Base-by-base conservation (phyloP, 2,888 invertebrate genomes). In the Papilio gigon region DNA sequence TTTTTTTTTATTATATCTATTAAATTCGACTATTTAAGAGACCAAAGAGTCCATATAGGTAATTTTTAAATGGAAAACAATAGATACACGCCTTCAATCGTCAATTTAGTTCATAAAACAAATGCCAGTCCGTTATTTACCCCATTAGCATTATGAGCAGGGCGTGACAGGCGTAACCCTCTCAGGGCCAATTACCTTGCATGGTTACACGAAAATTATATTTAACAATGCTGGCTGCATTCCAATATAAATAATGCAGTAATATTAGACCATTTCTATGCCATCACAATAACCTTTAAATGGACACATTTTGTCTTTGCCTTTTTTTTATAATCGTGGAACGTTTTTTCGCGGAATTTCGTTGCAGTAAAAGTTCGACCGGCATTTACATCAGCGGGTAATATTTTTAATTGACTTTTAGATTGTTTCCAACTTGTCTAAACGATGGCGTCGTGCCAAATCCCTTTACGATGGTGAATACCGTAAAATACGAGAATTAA, bases 161-260 rank as follows among this genome's bases (percentile, higher is more conserved):
- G 17, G 53, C 53, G 53, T 56, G 53, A 56, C 53, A 42, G 42
- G 17, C 50, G 25, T 53, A 53, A 9, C 27, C 53, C 53, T 53
- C 53, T 17, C 30, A 30, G 30, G 53, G 30, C 5, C 30, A 30
- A 56, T 56, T 56, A 56, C 53, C 30, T 30, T 4, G 30, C 30
- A 30, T 11, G 30, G 30, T 56, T 30, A 30, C 53, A 56, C 17
- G 30, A 56, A 56, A 56, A 30, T n/a, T 53, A n/a, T 9, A n/a
- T 30, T 17, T 30, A 53, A 53, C 0, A n/a, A 30, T 9, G 2
- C 11, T 44, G 44, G 44, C 53, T 50, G 12, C 14, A 50, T 25
- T 25, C 50, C 50, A 50, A 25, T 25, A 9, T 20, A 17, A 42
- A 42, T 42, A 42, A 42, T 17, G 5, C 17, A 17, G n/a, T 17